A percentile compares a stretch with the other conserved stretches of the same genome.
Conservation (phyloP, 2,888 invertebrate species). For the Kuschelorhynchus macadamiae region DNA sequence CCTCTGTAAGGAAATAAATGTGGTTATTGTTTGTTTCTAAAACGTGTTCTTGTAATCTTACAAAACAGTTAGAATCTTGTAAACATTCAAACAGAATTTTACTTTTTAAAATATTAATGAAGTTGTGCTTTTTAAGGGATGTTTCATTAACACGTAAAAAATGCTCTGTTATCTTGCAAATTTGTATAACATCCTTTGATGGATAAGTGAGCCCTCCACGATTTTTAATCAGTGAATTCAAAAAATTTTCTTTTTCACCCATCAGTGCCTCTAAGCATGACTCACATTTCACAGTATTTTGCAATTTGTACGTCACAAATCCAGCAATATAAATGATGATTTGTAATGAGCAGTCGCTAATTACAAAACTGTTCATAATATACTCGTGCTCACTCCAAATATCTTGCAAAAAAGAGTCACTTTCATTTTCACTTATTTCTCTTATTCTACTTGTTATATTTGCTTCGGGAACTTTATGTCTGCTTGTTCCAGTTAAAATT, state of each 20-base stretch:
- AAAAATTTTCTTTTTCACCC: conserved; percentile 7
- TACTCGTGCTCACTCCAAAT: conserved; percentile 11
- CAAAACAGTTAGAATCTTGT: conserved; percentile 8
- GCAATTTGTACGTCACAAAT: background rate
- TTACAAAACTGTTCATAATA: conserved; percentile 13
- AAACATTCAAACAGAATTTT: too few relatives aligned
- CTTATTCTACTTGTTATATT: conserved; percentile 5
- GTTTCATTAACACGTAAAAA: conserved; percentile 2
- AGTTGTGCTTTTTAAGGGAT: background rate
- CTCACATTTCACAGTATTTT: conserved; percentile 2
- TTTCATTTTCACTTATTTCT: background rate
- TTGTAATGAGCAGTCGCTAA: conserved; percentile 11
- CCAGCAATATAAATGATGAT: conserved; percentile 12
- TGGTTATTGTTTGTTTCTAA: background rate
- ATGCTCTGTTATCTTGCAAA: conserved; percentile 4
- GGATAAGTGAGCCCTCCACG: conserved; percentile 6
- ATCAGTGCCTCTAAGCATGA: background rate
- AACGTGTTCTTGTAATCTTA: conserved; percentile 10
- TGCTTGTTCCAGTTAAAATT: conserved; percentile 24
- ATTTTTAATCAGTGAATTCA: conserved; percentile 10
- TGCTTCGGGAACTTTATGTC: background rate
- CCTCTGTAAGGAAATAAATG: background rate
- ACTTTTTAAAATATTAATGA: background rate
- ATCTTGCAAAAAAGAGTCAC: background rate
- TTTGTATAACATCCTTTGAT: background rate